Evolutionary conservation across 2,797 vertebrate species (phyloP), one percentile per base, ranked within the genome.

Genomic region (Silurus aristotelis): DNA sequence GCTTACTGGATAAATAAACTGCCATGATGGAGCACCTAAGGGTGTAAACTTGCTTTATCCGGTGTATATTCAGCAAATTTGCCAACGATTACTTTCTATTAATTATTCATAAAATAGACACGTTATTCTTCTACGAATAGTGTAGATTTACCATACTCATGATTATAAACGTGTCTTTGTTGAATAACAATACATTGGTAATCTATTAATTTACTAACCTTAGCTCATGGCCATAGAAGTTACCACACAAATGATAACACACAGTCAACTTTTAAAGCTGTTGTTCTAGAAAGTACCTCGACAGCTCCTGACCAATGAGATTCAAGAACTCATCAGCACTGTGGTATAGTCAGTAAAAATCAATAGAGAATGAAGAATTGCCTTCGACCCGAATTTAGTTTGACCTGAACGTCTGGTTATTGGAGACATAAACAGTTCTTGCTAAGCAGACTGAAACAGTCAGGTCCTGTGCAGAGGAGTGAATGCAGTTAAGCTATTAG

Each of bases 401-500:
- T 73, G 46, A 73, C 52, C 73, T 27, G 56, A 56, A 6, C 58
- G 43, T 80, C 52, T 67, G 46, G 63, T 79, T 12, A 17, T 0
- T 27, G 17, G 27, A 52, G 79, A 80, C 64, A 80, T 46, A 46
- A 80, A 52, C n/a, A 6, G 78, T 66, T 66, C 58, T 66, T 80
- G 61, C 78, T 80, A 38, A 66, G 43, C 61, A 80, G 20, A 80
- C 78, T 52, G 14, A 7, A 67, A 27, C 43, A 48, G 61, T 79
- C 10, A 56, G 55, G 15, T 31, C 20, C 31, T 19, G 10, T 78
- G 31, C 63, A 78, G 56, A 43, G 7, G 25, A 56, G 25, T 19
- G 88, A 90, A 38, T 61, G 58, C 12, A 9, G 31, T 78, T 63
- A 66, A 66, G 63, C 79, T 46, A 80, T 80, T 80, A 80, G 79